Percentiles rank a stretch among this genome's conserved stretches.
Conservation (phyloP, 1,140 invertebrate species). For the Saccostrea echinata region DNA sequence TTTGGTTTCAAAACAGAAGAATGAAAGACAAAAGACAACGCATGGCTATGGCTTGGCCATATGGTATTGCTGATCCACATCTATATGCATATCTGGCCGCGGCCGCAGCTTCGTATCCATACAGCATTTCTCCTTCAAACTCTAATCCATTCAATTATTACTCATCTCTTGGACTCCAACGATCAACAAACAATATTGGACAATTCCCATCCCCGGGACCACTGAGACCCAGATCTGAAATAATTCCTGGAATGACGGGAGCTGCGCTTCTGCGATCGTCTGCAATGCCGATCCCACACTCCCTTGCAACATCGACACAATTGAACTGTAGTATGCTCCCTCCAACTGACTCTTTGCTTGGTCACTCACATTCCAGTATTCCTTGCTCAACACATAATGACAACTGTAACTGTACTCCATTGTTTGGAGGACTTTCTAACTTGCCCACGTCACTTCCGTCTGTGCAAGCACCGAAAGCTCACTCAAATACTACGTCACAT, state of each 20-base stretch:
- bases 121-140: conserved; percentile 74
- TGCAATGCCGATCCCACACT: conserved; percentile 52
- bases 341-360: conserved; percentile 54
- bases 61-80: conserved; percentile 88
- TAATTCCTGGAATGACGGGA: conserved; percentile 62
- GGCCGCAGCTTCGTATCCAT: conserved; percentile 85
- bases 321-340: conserved; percentile 51
- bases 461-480: conserved; percentile 53
- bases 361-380: conserved; percentile 52
- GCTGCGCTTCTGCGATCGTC: conserved; percentile 56
- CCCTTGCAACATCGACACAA: conserved; percentile 40
- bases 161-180: conserved; percentile 61
- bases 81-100: conserved; percentile 94
- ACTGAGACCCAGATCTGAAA: conserved; percentile 61
- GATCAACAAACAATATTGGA: conserved; percentile 51
- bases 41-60: conserved; percentile 96
- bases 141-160: conserved; percentile 68
- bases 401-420: conserved; percentile 57
- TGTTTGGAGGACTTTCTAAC: conserved; percentile 55
- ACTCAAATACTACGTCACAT: conserved; percentile 64
- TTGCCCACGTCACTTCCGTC: conserved; percentile 54
- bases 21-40: conserved; percentile 99
- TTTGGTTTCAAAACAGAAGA: conserved; percentile 99
- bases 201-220: conserved; percentile 60
- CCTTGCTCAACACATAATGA: conserved; percentile 57